These are phyloP conservation scores for Drosophila pegasa DNA, from an alignment of 2,888 invertebrate genomes.

Conservation along the genomic window DNA sequence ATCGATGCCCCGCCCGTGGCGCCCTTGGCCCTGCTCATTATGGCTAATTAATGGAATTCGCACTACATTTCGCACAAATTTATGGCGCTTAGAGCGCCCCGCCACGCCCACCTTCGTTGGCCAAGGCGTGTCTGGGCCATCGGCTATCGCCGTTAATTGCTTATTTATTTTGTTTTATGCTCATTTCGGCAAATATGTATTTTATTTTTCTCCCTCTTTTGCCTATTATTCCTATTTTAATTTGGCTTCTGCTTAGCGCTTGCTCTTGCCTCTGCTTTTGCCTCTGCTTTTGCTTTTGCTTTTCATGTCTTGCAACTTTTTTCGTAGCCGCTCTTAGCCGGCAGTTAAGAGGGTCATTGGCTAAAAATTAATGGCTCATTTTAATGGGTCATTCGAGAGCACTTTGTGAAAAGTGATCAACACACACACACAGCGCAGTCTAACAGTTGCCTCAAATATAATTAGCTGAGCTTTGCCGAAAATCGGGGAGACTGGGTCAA, in stretches of 20 bases:
- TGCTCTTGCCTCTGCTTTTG: neutral
- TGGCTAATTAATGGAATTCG: conserved; percentile 77
- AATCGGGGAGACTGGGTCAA: conserved; percentile 35
- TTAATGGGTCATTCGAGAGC: conserved; percentile 76
- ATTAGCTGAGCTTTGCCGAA: conserved; percentile 37
- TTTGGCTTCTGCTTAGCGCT: conserved; percentile 33
- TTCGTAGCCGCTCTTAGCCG: conserved; percentile 26
- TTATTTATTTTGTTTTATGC: conserved; percentile 72
- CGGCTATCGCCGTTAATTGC: conserved; percentile 58
- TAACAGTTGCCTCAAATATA: conserved; percentile 33
- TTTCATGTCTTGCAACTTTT: conserved; percentile 21
- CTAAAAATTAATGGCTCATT: conserved; percentile 68
- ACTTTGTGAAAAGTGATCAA: conserved; percentile 64
- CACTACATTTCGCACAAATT: conserved; percentile 70
- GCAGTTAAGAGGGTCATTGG: conserved; percentile 70
- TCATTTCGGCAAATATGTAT: conserved; percentile 35
- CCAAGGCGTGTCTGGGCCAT: neutral
- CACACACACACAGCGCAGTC: conserved; percentile 9
- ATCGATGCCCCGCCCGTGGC: conserved; percentile 28
- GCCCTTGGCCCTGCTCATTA: conserved; percentile 52
- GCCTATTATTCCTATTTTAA: conserved; percentile 43
- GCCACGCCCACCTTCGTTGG: conserved; percentile 1
- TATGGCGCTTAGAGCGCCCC: conserved; percentile 32
- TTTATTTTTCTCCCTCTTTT: conserved; percentile 17
- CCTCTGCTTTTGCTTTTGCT: neutral